Evolutionary conservation across 2,797 vertebrate genomes (phyloP), one percentile per base, ranked within the genome.

Genomic region (Poeciliopsis turneri): DNA sequence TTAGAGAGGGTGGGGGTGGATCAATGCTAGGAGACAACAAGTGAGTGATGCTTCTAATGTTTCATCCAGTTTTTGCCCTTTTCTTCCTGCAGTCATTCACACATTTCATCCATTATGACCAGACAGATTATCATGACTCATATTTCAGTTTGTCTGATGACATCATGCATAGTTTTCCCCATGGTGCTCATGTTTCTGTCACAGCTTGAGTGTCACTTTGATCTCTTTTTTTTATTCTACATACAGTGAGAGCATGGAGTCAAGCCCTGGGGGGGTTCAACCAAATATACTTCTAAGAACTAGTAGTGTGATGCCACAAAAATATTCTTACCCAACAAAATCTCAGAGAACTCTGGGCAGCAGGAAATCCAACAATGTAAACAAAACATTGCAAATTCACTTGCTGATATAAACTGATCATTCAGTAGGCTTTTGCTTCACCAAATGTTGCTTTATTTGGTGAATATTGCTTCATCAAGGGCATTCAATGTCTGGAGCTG

Each of bases 121-220:
- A 80, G 76, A 88, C 75, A 77, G 41, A 70, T 77, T 87, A 87
- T 75, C 82, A 74, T 84, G 88, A 91, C 88, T 94, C 88, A 84
- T 78, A 45, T 85, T 92, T 86, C 57, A 64, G 64, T 83, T 72
- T 82, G 59, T 81, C 66, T 70, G 73, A 84, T 93, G 92, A 94
- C 90, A 88, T 93, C 87, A 91, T 87, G 84, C 77, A 83, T 77
- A 75, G 72, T 82, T 73, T 66, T 30, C 82, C 86, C 86, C 36
- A 11, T 12, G 45, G 80, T 83, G 83, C 75, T 88, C 72, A 64
- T 83, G 85, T 82, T 86, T 88, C 84, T 77, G 69, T 83, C 76
- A 77, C 82, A 79, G 77, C 33, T 49, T 88, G 70, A 86, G 84
- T 72, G 78, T 68, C 83, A 85, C 70, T 84, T 83, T 90, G 71